Conservation (phyloP, 2,888 invertebrate genomes). For the Strigamia crassipes region DNA sequence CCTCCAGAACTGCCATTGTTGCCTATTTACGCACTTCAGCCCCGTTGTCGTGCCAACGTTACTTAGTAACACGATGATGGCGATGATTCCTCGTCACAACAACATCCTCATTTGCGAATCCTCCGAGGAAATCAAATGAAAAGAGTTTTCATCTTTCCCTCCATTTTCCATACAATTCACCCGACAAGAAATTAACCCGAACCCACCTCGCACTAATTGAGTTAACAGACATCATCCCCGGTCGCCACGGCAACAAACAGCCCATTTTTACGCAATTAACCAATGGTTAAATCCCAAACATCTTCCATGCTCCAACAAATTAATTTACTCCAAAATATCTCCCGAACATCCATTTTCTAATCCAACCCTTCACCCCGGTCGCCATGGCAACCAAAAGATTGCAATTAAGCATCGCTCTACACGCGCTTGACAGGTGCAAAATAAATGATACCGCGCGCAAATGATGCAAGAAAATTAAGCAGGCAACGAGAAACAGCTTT, state of each 20-base stretch:
- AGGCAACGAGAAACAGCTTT: neutral
- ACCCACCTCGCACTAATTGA: neutral
- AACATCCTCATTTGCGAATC: neutral
- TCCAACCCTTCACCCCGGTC: neutral
- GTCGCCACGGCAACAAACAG: neutral
- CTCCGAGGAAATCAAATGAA: neutral
- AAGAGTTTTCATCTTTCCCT: neutral
- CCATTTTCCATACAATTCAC: neutral
- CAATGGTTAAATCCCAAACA: neutral
- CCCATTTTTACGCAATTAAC: neutral
- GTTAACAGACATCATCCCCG: neutral
- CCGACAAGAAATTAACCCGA: neutral
- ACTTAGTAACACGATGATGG: slow-evolving; percentile 11
- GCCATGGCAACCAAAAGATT: neutral
- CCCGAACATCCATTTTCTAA: neutral
- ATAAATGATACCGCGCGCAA: neutral
- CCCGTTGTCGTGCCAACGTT: neutral
- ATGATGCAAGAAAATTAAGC: neutral
- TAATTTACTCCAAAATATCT: neutral
- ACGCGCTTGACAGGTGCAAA: neutral
- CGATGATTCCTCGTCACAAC: neutral
- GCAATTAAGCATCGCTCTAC: neutral
- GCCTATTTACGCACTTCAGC: neutral
- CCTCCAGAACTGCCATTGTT: neutral
- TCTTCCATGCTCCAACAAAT: neutral